Evolutionary conservation across 2,797 vertebrate genomes (phyloP).

Genomic region (Falco biarmicus): DNA sequence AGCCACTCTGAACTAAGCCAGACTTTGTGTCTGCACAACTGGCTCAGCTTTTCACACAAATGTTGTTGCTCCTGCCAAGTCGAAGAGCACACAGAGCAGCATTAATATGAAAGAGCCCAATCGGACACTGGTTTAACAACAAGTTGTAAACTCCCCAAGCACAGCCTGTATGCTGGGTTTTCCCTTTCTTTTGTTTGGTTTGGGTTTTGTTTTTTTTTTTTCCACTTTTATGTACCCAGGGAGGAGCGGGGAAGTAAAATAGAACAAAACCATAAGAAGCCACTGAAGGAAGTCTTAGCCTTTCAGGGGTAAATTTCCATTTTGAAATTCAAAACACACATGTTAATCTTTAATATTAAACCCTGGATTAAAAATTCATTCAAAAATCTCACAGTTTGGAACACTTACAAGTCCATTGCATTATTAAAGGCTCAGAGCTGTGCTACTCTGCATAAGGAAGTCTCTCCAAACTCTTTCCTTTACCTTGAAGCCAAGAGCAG

Average conservation of each 20-base stretch:
- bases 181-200: background rate
- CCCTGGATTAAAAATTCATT: conserved; percentile 76
- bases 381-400: conserved; percentile 69
- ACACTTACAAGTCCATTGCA: conserved; percentile 72
- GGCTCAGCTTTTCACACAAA: conserved; percentile 45
- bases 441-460: conserved; percentile 50
- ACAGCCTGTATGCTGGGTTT: background rate
- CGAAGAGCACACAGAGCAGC: background rate
- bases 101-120: conserved; percentile 19
- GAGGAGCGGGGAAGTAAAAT: background rate
- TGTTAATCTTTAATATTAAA: conserved; percentile 78
- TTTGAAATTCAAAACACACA: conserved; percentile 51
- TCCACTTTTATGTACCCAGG: background rate
- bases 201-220: background rate
- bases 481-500: background rate
- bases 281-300: conserved; percentile 1
- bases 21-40: conserved; percentile 36
- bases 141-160: background rate
- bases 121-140: background rate
- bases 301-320: conserved; percentile 55
- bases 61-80: background rate
- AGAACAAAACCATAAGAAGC: background rate
- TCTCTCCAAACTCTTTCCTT: conserved; percentile 36
- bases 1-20: conserved; percentile 4
- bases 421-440: conserved; percentile 67